Evolutionary conservation across 2,797 vertebrate genomes (phyloP).

Genomic region (Siniperca obscura): DNA sequence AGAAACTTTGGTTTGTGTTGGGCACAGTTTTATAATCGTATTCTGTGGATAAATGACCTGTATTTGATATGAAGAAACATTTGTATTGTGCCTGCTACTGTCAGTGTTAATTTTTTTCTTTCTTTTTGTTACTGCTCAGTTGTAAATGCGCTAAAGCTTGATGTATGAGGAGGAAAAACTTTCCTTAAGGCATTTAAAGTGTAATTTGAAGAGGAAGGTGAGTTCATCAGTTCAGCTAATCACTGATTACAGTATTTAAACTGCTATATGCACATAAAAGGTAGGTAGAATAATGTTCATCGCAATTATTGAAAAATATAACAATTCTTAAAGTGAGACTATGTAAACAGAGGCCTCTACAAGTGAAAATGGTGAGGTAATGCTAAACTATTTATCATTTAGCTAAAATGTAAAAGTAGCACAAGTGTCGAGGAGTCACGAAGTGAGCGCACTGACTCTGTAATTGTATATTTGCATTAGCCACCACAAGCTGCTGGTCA

Average conservation of each 20-base stretch:
- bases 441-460: not conserved
- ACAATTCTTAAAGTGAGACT: slow-evolving; percentile 16
- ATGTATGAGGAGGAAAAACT: slow-evolving; percentile 44
- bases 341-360: not conserved
- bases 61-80: slow-evolving; percentile 85
- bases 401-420: not conserved
- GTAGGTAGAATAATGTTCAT: slow-evolving; percentile 24
- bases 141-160: slow-evolving; percentile 75
- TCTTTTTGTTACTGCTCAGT: slow-evolving; percentile 67
- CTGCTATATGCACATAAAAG: slow-evolving; percentile 44
- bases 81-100: slow-evolving; percentile 86
- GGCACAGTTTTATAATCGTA: slow-evolving; percentile 84
- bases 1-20: slow-evolving; percentile 76
- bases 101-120: slow-evolving; percentile 74
- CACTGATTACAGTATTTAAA: slow-evolving; percentile 42
- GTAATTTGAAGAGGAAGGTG: slow-evolving; percentile 27
- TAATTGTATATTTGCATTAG: not conserved
- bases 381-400: not conserved
- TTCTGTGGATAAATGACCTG: slow-evolving; percentile 85
- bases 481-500: not conserved
- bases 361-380: not conserved
- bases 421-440: not conserved
- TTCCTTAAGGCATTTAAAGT: slow-evolving; percentile 52
- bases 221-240: not conserved
- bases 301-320: not conserved